Base-by-base conservation (phyloP, 2,113 vertebrate genomes). In the Sisor rabdophorus region DNA sequence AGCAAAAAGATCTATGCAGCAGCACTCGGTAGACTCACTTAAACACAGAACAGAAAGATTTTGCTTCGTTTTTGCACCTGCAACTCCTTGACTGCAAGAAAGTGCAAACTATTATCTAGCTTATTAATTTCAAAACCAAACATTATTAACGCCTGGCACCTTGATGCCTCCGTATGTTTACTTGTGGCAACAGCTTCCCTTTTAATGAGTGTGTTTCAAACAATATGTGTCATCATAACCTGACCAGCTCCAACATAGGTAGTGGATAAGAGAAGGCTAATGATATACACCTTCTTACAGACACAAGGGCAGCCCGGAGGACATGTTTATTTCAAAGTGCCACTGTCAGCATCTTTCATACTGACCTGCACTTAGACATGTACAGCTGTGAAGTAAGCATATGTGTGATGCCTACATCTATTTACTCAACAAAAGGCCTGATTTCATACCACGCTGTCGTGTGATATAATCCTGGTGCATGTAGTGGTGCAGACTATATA, bases 251-350 rank as follows among this genome's bases (percentile, higher is more conserved):
- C 55, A 19, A 80, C 75, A 75, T 44, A 73, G 77, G 26, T 74
- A 61, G 36, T 59, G 75, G 75, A 67, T 63, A 64, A 71, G 48
- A 15, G 32, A 11, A 76, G 76, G 61, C 80, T 78, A 84, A 82
- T 81, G 71, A 73, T 63, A 28, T 67, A 70, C 72, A 74, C 32
- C 26, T 79, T 81, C 60, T 78, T 32, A 22, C 48, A 53, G 75
- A 65, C 65, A n/a, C 79, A 81, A 82, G 82, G 82, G 53, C 74
- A 79, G 63, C 67, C 56, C 47, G 58, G 71, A 84, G 75, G 78
- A 74, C 76, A 48, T 82, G 78, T 82, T 84, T 78, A 82, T 80
- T 80, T 80, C 69, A 60, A 71, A 73, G 58, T 50, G 55, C 24
- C 22, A 9, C 65, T 73, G 77, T 78, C 71, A 81, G 82, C 80